Conservation (phyloP, 1,140 invertebrate species). For the Apis cerana region DNA sequence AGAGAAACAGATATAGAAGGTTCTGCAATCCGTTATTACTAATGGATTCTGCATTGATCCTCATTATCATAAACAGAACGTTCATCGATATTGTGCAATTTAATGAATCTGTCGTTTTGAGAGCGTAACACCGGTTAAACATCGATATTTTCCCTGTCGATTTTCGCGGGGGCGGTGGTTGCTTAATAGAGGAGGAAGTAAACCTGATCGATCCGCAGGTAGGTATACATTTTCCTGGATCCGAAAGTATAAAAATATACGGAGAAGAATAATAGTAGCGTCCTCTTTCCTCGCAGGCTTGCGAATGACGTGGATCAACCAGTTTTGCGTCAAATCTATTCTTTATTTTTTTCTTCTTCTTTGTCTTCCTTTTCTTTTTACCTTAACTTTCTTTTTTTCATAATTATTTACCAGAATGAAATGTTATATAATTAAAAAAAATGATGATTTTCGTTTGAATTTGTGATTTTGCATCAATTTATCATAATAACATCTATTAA, state of each 20-base stretch:
- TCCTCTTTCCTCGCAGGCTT: background rate
- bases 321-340: conserved; percentile 9
- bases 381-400: background rate
- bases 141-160: conserved; percentile 17
- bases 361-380: background rate
- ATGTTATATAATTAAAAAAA: too few relatives aligned
- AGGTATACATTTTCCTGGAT: conserved; percentile 35
- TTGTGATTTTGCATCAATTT: background rate
- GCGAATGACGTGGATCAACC: background rate
- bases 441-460: background rate
- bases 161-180: conserved; percentile 7
- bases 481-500: too few relatives aligned
- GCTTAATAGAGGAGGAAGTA: conserved; percentile 37
- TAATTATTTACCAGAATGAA: background rate
- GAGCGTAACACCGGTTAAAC: conserved; percentile 16
- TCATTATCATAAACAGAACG: conserved; percentile 50
- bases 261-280: conserved; percentile 1
- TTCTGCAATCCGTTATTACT: background rate
- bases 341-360: too few relatives aligned
- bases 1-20: background rate
- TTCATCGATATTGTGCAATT: conserved; percentile 40
- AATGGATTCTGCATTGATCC: conserved; percentile 36
- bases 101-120: background rate
- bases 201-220: conserved; percentile 14
- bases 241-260: conserved; percentile 47